Evolutionary conservation across 64 coral and sea anemone species (phyloP).

Genomic region (Platygyra sinensis): DNA sequence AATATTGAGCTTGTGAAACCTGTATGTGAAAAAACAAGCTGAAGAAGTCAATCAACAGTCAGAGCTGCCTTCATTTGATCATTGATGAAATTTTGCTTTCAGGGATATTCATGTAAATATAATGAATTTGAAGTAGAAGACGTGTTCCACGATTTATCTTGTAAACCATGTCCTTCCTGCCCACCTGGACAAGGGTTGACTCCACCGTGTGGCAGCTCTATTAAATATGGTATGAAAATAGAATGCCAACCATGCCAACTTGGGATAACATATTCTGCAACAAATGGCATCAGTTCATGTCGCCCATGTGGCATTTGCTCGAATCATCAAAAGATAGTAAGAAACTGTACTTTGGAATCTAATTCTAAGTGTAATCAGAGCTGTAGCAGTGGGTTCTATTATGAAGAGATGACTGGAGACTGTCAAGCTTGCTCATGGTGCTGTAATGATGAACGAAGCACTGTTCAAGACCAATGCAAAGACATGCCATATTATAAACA

Average conservation of each 20-base stretch:
- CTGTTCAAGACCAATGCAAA: constrained; percentile 12
- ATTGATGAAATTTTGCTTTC: background rate
- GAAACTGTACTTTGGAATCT: constrained; percentile 15
- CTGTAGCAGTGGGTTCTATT: constrained; percentile 43
- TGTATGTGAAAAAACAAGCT: background rate
- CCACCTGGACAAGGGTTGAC: background rate
- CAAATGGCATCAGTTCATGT: constrained; percentile 1
- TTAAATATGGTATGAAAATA: background rate
- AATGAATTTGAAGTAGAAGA: background rate
- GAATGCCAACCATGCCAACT: constrained; percentile 6
- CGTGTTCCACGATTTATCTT: background rate
- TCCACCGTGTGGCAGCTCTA: constrained; percentile 7
- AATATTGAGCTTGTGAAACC: background rate
- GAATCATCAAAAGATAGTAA: constrained; percentile 1
- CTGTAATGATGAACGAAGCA: background rate
- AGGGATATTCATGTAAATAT: background rate
- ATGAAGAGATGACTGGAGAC: background rate
- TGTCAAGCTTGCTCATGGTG: constrained; percentile 60
- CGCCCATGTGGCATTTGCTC: constrained; percentile 41
- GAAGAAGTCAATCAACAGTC: background rate
- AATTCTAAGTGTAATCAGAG: constrained; percentile 26
- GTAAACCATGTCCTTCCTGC: background rate
- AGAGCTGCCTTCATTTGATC: background rate
- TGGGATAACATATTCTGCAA: constrained; percentile 29
- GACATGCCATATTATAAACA: constrained; percentile 42